Evolutionary conservation across 2,113 vertebrate species (phyloP).

Genomic region (Oostethus manadensis): DNA sequence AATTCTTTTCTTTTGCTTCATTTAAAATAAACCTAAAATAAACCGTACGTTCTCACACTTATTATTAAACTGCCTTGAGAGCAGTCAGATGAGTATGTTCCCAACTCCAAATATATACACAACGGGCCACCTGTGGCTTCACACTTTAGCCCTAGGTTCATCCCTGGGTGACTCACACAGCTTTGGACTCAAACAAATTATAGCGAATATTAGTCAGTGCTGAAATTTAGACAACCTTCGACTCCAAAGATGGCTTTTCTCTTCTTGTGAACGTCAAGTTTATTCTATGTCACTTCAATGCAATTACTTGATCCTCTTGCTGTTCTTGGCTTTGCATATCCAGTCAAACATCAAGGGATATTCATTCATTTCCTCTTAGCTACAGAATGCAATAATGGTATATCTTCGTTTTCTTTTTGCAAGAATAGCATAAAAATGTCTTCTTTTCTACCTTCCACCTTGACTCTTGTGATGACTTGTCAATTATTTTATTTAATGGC

Average conservation of each 20-base stretch:
- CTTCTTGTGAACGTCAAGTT: slow-evolving; percentile 21
- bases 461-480: too few species aligned
- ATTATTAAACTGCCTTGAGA: slow-evolving; percentile 3
- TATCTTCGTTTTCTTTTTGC: slow-evolving; percentile 24
- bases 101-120: slow-evolving; percentile 45
- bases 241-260: slow-evolving; percentile 26
- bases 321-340: slow-evolving; percentile 42
- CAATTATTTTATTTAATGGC: too few species aligned
- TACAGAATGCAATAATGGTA: slow-evolving; percentile 23
- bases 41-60: not conserved
- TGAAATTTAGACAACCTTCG: slow-evolving; percentile 15
- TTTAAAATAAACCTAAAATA: slow-evolving; percentile 19
- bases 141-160: slow-evolving; percentile 33
- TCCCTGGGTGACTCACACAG: slow-evolving; percentile 37
- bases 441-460: slow-evolving; percentile 10
- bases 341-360: slow-evolving; percentile 34
- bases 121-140: slow-evolving; percentile 42
- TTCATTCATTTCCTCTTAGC: slow-evolving; percentile 36
- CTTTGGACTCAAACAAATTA: slow-evolving; percentile 33
- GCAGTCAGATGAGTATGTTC: slow-evolving; percentile 23
- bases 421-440: slow-evolving; percentile 19
- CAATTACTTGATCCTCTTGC: slow-evolving; percentile 35
- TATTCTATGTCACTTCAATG: slow-evolving; percentile 13
- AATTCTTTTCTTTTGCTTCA: slow-evolving; percentile 38
- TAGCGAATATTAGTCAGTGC: slow-evolving; percentile 36